Evolutionary conservation across 1,140 invertebrate genomes (phyloP).

Genomic region (Tetramorium parvispinum): DNA sequence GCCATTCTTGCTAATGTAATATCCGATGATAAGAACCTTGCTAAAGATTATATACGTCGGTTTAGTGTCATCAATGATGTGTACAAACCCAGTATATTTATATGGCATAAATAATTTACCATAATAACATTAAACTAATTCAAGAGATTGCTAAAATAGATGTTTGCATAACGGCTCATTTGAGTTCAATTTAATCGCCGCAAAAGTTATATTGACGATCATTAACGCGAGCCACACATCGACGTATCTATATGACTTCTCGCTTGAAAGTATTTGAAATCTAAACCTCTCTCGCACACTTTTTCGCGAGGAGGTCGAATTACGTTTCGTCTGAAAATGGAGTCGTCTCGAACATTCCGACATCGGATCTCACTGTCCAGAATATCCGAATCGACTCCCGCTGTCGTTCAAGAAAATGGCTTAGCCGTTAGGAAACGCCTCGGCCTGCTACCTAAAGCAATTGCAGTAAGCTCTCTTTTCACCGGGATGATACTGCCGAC

Average conservation of each 20-base stretch:
- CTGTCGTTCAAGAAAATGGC: constrained; percentile 55
- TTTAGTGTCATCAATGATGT: neutral
- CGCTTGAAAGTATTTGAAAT: neutral
- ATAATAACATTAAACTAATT: neutral
- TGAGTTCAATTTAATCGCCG: neutral
- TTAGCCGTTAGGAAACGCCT: constrained; percentile 58
- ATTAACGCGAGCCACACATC: neutral
- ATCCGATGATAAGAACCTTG: neutral
- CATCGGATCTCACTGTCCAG: constrained; percentile 45
- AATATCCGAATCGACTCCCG: constrained; percentile 47
- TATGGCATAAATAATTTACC: neutral
- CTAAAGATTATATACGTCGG: neutral
- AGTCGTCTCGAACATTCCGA: constrained; percentile 24
- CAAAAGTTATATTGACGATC: neutral
- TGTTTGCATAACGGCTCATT: neutral
- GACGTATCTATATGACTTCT: neutral
- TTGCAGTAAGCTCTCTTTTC: constrained; percentile 65
- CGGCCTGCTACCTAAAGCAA: constrained; percentile 58
- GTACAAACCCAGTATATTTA: neutral
- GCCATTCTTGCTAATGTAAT: constrained; percentile 9
- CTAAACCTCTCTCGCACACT: neutral
- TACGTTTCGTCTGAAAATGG: constrained; percentile 41
- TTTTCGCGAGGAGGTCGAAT: constrained; percentile 18
- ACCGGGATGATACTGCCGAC: constrained; percentile 41
- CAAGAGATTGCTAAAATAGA: neutral